Conservation (phyloP, 2,113 vertebrate species). For the Mastomys natalensis region DNA sequence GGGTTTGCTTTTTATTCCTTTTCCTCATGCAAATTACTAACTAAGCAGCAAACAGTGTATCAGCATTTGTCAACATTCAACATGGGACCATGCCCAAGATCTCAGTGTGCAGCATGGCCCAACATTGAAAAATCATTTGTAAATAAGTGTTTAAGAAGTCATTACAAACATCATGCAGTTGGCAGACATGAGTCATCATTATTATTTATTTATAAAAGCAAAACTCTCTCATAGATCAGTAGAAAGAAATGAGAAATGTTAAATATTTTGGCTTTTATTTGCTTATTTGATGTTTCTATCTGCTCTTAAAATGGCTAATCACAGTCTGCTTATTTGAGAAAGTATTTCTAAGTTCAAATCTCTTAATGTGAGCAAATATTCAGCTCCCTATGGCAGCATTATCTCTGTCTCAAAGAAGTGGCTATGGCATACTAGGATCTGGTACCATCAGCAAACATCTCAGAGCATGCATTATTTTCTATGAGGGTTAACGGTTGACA, state of each 20-base stretch:
- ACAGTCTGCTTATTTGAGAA: not conserved
- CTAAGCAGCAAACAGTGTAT: not conserved
- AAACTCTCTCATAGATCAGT: not conserved
- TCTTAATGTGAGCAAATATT: not conserved
- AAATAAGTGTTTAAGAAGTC: not conserved
- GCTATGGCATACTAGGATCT: not conserved
- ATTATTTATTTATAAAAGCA: not conserved
- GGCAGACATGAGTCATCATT: not conserved
- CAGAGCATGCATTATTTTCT: not conserved
- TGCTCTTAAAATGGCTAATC: constrained; percentile 26
- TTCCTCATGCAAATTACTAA: not conserved
- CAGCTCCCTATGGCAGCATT: not conserved
- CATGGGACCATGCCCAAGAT: not conserved
- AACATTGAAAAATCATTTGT: not conserved
- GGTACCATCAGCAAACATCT: not conserved
- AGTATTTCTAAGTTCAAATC: constrained; percentile 23
- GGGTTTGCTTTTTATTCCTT: not conserved
- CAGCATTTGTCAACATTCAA: not conserved
- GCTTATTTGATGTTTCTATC: not conserved
- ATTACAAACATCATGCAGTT: not conserved
- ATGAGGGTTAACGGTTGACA: not conserved
- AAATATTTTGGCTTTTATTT: constrained; percentile 53
- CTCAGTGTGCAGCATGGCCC: not conserved
- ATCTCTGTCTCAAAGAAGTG: not conserved
- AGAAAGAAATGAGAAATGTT: not conserved